Evolutionary conservation across 2,113 vertebrate species (phyloP), one percentile per base, ranked within the genome.

Genomic region (Centropus bengalensis): DNA sequence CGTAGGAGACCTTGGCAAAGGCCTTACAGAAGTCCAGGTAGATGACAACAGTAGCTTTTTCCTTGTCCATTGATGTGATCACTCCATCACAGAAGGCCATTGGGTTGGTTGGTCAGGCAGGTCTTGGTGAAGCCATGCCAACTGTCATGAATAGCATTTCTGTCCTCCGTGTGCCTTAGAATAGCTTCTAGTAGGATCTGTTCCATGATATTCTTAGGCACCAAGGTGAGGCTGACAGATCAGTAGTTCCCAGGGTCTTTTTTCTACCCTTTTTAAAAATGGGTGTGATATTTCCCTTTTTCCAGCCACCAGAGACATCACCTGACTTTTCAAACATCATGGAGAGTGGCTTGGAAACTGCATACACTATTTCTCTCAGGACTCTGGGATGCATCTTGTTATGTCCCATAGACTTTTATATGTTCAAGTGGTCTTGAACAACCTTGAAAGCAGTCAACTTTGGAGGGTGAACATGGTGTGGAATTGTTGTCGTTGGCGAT

Each of bases 401-500:
- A 4, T 5, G 12, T 62, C 27, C 18, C 40, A 54, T 18, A 62
- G 21, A 20, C 10, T 81, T 84, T 10, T 0, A 0, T 49, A 23
- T 10, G 7, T 75, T 59, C 42, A 40, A 6, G 19, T 55, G 32
- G 40, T 78, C n/a, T 24, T 5, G 4, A 64, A 36, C 12, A 5
- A 30, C 27, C 36, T 10, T 85, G 62, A 63, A 6, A 75, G 12
- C 16, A 38, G 14, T 74, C 21, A 54, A 14, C 8, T 55, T 44
- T 36, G 38, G 7, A 64, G 19, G 16, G 18, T 3, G 1, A n/a
- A 7, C 2, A 2, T 70, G 30, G 6, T 51, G 19, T 36, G 10
- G 55, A 74, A 74, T 67, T 45, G 8, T 12, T 62, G 33, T 58
- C 38, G 21, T 16, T 76, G 44, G 47, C 32, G 54, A 6, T 23